Conservation (phyloP, 2,888 invertebrate genomes). For the Andrena marginata region DNA sequence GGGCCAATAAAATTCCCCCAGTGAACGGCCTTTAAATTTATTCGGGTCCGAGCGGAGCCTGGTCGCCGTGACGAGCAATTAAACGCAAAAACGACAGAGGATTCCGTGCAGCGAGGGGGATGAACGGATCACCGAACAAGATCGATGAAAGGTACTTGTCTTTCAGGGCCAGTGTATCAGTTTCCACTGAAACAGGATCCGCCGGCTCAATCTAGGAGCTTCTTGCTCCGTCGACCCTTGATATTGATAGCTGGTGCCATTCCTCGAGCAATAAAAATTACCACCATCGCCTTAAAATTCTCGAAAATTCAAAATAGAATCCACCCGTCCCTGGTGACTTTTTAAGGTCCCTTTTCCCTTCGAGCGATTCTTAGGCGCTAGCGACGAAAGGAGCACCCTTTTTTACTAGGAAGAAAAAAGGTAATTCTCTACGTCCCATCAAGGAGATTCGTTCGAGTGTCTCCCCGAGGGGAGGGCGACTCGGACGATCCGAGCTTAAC, state of each 20-base stretch:
- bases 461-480: background rate
- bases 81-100: slow-evolving; percentile 48
- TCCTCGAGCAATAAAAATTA: background rate
- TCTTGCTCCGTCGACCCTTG: slow-evolving; percentile 2
- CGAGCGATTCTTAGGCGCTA: background rate
- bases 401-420: background rate
- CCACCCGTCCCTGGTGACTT: background rate
- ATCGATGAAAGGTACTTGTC: slow-evolving; percentile 67
- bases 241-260: background rate
- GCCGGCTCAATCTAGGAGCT: background rate
- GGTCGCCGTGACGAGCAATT: slow-evolving; percentile 49
- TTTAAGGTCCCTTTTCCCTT: background rate
- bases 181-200: slow-evolving; percentile 55
- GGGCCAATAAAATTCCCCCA: slow-evolving; percentile 37
- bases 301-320: background rate
- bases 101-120: background rate
- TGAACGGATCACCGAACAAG: slow-evolving; percentile 42
- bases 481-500: slow-evolving; percentile 48
- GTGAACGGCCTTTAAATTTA: slow-evolving; percentile 48
- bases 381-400: background rate
- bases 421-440: slow-evolving; percentile 38
- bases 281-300: background rate
- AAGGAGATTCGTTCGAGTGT: slow-evolving; percentile 33
- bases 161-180: slow-evolving; percentile 60
- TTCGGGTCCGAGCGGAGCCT: slow-evolving; percentile 29